phyloP scores from a whole-genome alignment of 2,888 invertebrate genomes.

The Hermodice carunculata region DNA sequence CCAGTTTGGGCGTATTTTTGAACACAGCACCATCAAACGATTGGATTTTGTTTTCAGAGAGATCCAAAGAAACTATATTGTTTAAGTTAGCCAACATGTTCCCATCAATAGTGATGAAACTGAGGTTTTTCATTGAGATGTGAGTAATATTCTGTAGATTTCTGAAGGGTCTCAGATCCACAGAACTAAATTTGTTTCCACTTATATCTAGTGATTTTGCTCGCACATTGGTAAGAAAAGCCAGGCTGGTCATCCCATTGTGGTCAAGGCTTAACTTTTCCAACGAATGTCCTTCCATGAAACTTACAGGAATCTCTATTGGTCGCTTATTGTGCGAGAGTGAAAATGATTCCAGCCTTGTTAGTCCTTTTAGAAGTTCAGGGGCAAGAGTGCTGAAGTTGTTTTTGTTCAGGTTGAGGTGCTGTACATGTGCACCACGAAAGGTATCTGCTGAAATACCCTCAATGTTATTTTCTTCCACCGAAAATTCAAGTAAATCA shows the following conservation, averaged over 20 bases:
- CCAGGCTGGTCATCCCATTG: conserved; percentile 7
- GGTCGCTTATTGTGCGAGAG: conserved; percentile 19
- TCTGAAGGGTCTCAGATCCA: conserved; percentile 4
- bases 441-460: neutral
- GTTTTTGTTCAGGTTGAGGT: conserved; percentile 24
- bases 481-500: neutral
- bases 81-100: conserved; percentile 9
- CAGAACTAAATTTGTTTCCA: conserved; percentile 18
- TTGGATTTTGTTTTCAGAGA: conserved; percentile 21
- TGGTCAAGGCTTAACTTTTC: conserved; percentile 6
- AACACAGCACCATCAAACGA: conserved; percentile 16
- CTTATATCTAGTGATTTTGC: conserved; percentile 24
- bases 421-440: neutral
- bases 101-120: conserved; percentile 6
- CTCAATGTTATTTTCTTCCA: conserved; percentile 2
- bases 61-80: conserved; percentile 12
- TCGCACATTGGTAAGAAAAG: conserved; percentile 18
- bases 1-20: conserved; percentile 11
- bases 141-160: conserved; percentile 7
- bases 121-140: conserved; percentile 7
- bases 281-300: conserved; percentile 19
- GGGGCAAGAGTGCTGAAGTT: conserved; percentile 5
- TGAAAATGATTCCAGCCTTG: conserved; percentile 11
- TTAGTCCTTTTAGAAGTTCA: conserved; percentile 9
- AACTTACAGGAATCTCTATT: conserved; percentile 11